A percentile compares a stretch with the other conserved stretches of the same genome.
These are phyloP conservation scores for Orchestia grillus DNA, from an alignment of 1,140 invertebrate species.

Conservation along the genomic window DNA sequence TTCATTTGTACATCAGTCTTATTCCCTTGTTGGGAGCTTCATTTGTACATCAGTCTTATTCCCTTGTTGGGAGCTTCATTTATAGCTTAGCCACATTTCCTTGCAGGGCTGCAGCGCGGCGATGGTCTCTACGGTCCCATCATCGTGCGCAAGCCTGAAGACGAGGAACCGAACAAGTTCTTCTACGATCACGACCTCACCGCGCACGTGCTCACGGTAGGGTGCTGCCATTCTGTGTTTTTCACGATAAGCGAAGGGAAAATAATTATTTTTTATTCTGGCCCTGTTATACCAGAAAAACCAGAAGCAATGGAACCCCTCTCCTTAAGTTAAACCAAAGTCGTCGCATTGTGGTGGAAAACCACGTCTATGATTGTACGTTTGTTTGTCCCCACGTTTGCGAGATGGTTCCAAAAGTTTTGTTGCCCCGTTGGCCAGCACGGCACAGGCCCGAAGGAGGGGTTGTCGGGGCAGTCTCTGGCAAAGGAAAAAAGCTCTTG, in stretches of 20 bases:
- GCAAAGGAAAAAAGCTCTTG: no score
- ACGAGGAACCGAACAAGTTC: neutral
- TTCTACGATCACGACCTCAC: conserved; percentile 46
- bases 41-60: neutral
- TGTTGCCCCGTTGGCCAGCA: no score
- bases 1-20: neutral
- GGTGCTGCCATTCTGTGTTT: neutral
- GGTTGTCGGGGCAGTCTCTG: no score
- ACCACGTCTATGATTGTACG: no score
- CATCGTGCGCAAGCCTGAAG: conserved; percentile 21
- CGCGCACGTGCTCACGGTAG: conserved; percentile 39
- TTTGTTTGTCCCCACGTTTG: no score
- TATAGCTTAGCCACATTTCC: neutral
- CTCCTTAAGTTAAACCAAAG: no score
- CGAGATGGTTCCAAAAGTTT: no score
- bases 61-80: neutral
- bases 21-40: neutral
- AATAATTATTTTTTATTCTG: neutral
- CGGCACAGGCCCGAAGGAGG: no score
- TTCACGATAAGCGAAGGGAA: neutral
- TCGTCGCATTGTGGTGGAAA: no score
- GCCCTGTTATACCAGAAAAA: no score
- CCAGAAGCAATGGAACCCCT: no score
- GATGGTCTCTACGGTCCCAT: conserved; percentile 11
- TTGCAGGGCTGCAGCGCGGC: conserved; percentile 4